Evolutionary conservation across 1,140 invertebrate genomes (phyloP).

Genomic region (Manduca sexta): DNA sequence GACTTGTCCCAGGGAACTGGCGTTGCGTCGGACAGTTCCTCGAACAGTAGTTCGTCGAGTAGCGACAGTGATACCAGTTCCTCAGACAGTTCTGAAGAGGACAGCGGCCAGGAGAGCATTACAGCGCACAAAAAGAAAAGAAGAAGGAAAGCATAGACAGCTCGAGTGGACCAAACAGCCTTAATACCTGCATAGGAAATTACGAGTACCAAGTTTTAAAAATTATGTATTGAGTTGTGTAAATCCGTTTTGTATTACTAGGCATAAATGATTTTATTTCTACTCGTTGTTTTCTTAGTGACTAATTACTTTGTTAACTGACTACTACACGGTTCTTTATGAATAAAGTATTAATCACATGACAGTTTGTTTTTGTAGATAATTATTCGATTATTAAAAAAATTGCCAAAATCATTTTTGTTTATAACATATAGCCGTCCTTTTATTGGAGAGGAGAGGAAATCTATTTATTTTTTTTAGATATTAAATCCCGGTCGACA

Average conservation of each 20-base stretch:
- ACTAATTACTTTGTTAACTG: constrained; percentile 43
- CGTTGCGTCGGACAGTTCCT: constrained; percentile 95
- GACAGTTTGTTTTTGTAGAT: no score
- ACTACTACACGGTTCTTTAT: constrained; percentile 28
- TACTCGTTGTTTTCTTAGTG: constrained; percentile 42
- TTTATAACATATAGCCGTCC: no score
- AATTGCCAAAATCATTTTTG: no score
- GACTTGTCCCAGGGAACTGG: constrained; percentile 91
- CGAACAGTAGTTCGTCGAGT: constrained; percentile 89
- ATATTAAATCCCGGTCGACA: no score
- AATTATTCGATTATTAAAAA: no score
- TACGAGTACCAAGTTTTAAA: background rate
- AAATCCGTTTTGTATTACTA: constrained; percentile 63
- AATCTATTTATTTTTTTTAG: no score
- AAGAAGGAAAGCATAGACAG: constrained; percentile 74
- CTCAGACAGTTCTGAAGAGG: constrained; percentile 76
- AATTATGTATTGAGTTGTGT: constrained; percentile 14
- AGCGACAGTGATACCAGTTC: constrained; percentile 80
- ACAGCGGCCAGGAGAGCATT: constrained; percentile 91
- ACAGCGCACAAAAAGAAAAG: constrained; percentile 92
- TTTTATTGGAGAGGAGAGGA: no score
- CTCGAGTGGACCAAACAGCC: constrained; percentile 31
- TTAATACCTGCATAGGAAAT: constrained; percentile 5
- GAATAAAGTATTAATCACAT: constrained; percentile 28
- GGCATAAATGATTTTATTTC: constrained; percentile 40